These are phyloP conservation scores for Tortrix viridana DNA, from an alignment of 2,888 invertebrate species.

Conservation along the genomic window DNA sequence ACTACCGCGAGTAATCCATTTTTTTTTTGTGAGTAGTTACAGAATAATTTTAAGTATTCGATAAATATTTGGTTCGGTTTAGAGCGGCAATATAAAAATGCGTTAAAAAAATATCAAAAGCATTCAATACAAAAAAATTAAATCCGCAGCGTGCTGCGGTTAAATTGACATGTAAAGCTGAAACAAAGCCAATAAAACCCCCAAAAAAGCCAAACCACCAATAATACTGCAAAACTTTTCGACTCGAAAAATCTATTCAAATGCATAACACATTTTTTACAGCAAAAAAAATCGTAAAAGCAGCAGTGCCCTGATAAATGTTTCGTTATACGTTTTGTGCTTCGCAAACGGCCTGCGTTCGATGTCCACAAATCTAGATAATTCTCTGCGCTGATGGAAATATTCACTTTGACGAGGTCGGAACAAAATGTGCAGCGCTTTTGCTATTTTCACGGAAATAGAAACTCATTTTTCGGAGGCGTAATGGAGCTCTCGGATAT, in stretches of 20 bases:
- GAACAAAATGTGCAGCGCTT: constrained; percentile 38
- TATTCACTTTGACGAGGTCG: constrained; percentile 42
- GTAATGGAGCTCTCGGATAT: constrained; percentile 29
- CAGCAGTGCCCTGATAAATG: constrained; percentile 42
- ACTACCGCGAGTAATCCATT: too few relatives aligned
- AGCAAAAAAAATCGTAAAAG: constrained; percentile 25
- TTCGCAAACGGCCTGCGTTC: constrained; percentile 43
- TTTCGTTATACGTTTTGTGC: constrained; percentile 45
- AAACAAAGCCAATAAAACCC: constrained; percentile 3
- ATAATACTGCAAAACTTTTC: constrained; percentile 24
- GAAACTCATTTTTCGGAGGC: constrained; percentile 35
- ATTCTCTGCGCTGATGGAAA: constrained; percentile 44
- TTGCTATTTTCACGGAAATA: constrained; percentile 38
- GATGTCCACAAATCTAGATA: constrained; percentile 41
- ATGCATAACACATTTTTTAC: constrained; percentile 29
- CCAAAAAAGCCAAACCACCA: constrained; percentile 15
- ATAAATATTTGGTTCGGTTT: too few relatives aligned
- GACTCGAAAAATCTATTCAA: constrained; percentile 18
- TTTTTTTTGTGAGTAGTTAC: too few relatives aligned
- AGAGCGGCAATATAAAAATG: too few relatives aligned
- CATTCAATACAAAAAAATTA: not conserved
- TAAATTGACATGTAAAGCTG: constrained; percentile 1
- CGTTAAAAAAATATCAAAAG: too few relatives aligned
- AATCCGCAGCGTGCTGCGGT: not conserved
- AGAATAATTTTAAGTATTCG: too few relatives aligned